phyloP scores from a whole-genome alignment of 1,140 invertebrate genomes.

The Episyrphus balteatus region DNA sequence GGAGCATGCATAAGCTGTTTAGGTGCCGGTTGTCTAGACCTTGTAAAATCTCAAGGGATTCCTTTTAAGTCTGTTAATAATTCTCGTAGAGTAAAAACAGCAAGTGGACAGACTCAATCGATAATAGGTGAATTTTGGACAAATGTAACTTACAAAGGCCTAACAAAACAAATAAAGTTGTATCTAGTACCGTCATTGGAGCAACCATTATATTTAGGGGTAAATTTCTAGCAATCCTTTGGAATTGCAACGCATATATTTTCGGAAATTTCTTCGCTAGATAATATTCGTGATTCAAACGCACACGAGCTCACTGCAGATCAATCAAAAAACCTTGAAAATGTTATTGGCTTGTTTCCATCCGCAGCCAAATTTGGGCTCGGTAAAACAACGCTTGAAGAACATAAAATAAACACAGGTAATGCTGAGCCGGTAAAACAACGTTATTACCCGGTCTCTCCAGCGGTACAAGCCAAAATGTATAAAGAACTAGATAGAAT shows the following conservation, averaged over 20 bases:
- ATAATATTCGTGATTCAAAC: background rate
- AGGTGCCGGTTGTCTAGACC: too few species aligned
- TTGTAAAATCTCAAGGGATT: background rate
- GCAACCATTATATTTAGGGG: conserved; percentile 2
- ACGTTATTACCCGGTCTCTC: conserved; percentile 10
- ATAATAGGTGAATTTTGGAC: background rate
- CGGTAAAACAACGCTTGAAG: conserved; percentile 12
- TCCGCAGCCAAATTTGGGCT: too few species aligned
- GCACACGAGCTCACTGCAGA: background rate
- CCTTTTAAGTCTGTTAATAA: background rate
- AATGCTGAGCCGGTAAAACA: conserved; percentile 3
- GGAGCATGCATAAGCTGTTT: conserved; percentile 1
- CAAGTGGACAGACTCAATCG: background rate
- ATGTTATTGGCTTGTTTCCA: conserved; percentile 5
- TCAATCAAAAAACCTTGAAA: background rate
- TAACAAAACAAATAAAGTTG: background rate
- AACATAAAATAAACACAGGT: conserved; percentile 1
- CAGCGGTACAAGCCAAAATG: too few species aligned
- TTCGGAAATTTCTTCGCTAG: background rate
- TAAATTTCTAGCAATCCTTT: conserved; percentile 7
- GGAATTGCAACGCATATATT: conserved; percentile 2
- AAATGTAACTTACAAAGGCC: background rate
- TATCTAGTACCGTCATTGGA: conserved; percentile 1
- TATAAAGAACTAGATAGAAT: conserved; percentile 18
- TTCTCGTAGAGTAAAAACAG: background rate